A percentile compares a stretch with the other conserved stretches of the same genome.
Conservation (phyloP, 2,797 vertebrate species). For the Clangula hyemalis region DNA sequence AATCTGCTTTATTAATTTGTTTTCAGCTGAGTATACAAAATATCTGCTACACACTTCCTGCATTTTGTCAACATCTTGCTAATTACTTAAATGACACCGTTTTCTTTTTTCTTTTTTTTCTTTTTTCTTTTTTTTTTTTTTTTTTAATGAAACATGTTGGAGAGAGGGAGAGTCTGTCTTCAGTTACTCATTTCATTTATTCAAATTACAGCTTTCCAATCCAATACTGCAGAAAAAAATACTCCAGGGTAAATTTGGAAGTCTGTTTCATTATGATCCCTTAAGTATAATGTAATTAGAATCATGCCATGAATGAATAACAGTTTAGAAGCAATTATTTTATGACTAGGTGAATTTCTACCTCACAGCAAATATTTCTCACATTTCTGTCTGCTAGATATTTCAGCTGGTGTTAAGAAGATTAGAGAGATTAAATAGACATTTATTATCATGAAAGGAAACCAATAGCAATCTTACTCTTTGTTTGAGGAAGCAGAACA, state of each 20-base stretch:
- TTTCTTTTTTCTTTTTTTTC: background rate
- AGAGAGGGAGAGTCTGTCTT: constrained; percentile 30
- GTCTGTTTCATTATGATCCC: constrained; percentile 50
- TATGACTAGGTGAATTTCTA: constrained; percentile 47
- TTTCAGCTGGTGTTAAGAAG: background rate
- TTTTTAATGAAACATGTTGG: background rate
- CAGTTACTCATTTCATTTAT: constrained; percentile 65
- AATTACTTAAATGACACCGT: constrained; percentile 39
- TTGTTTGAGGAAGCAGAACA: background rate
- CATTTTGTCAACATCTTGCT: constrained; percentile 36
- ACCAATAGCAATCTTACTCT: background rate
- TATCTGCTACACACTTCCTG: background rate
- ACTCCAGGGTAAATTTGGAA: constrained; percentile 56
- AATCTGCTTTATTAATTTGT: constrained; percentile 29
- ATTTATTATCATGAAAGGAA: background rate
- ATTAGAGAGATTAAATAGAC: background rate
- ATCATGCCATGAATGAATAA: constrained; percentile 53
- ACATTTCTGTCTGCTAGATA: background rate
- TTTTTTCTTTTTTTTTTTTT: background rate
- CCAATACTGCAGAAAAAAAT: constrained; percentile 38
- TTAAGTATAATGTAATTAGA: constrained; percentile 53
- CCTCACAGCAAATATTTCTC: constrained; percentile 26
- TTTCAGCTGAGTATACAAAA: constrained; percentile 37
- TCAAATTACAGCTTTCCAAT: constrained; percentile 52
- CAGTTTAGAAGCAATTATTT: constrained; percentile 58